Base-by-base conservation (phyloP, 2,888 invertebrate species). In the Napeogenes sylphis region DNA sequence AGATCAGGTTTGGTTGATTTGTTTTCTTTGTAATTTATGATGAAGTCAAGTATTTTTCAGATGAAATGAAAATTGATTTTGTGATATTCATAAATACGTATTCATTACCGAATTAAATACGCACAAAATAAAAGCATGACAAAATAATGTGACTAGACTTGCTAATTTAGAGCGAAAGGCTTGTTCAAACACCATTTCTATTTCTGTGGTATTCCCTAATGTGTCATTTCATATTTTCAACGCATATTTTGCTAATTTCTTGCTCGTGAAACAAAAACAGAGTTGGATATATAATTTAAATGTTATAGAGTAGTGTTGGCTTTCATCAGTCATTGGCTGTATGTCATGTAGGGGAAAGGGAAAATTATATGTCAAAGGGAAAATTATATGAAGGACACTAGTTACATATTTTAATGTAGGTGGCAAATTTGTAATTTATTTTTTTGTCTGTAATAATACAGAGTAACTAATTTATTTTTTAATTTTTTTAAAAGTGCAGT, bases 161-260 rank as follows among this genome's bases (percentile, higher is more conserved):
- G 10, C 30, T 21, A 3, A 4, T 51, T 30, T 30, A 51, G 30
- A 51, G 30, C 51, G 30, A 51, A 51, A 30, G 30, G 51, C 4
- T 51, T 51, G 51, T 30, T 3, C 10, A 30, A 14, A 47, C 47
- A 47, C 47, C 6, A 30, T 30, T 12, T 51, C 10, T 30, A 21
- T 51, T 30, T 51, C 12, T 51, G 30, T 51, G 51, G 10, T 30
- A 51, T 51, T 51, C 30, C 51, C 51, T 30, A 51, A 30, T 2
- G 30, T 30, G 51, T 51, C 30, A 30, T 30, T 12, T 10, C 10
- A 30, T 30, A 30, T 12, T 51, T 8, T 30, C 51, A 30, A 21
- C 51, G 21, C 51, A 21, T 30, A n/a, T 30, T 51, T 51, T 51
- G 47, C n/a, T 51, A 30, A 51, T 51, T 51, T 51, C 51, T 47